Conservation (phyloP, 2,888 invertebrate species). For the Drosophila niveifrons region DNA sequence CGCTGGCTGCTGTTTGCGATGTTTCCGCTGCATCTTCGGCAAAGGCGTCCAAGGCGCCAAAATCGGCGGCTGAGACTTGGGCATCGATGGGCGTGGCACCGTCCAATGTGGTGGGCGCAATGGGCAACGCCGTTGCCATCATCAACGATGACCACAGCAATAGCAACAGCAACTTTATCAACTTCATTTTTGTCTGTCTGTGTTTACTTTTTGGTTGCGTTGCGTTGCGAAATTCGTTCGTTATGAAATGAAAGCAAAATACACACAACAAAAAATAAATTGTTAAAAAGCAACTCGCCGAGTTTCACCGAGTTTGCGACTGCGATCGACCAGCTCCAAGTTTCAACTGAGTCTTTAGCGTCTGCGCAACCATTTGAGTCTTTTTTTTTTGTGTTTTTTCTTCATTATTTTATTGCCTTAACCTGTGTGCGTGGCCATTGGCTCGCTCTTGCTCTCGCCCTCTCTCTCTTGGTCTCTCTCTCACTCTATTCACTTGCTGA, state of each 20-base stretch:
- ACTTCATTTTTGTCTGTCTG: constrained; percentile 7
- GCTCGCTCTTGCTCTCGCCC: background rate
- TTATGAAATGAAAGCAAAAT: constrained; percentile 49
- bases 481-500: background rate
- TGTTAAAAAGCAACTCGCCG: constrained; percentile 6
- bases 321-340: constrained; percentile 58
- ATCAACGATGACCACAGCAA: constrained; percentile 7
- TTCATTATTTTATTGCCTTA: constrained; percentile 16
- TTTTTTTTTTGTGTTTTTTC: constrained; percentile 11
- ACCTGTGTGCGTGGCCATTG: constrained; percentile 28
- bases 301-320: constrained; percentile 25
- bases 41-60: constrained; percentile 64
- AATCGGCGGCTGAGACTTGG: constrained; percentile 71
- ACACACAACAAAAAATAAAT: background rate
- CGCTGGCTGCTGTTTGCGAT: constrained; percentile 47
- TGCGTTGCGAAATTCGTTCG: constrained; percentile 40
- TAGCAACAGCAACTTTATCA: constrained; percentile 16
- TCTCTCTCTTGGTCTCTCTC: constrained; percentile 12
- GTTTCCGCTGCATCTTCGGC: constrained; percentile 61
- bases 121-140: constrained; percentile 34
- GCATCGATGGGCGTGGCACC: constrained; percentile 77
- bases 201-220: background rate
- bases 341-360: constrained; percentile 66
- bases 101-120: constrained; percentile 68
- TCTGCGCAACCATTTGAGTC: constrained; percentile 70